A percentile compares a stretch with the other conserved stretches of the same genome.
Evolutionary conservation across 2,888 invertebrate genomes (phyloP).

Genomic region (Hyposoter dolosus): DNA sequence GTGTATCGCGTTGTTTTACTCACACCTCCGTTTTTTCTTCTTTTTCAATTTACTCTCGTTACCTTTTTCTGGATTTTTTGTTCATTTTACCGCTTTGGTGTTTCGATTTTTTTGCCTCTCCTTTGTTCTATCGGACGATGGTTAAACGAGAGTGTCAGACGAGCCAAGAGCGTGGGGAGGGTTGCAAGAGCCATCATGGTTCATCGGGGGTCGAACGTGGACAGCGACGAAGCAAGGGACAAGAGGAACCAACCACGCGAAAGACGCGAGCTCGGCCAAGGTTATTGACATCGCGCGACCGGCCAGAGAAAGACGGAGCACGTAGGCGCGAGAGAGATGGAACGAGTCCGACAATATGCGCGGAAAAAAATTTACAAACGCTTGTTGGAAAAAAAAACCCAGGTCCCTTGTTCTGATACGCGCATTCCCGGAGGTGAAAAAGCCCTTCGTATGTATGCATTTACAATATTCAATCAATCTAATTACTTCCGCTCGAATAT

Average conservation of each 20-base stretch:
- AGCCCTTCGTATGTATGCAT: constrained; percentile 25
- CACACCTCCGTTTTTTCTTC: neutral
- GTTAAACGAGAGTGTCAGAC: constrained; percentile 27
- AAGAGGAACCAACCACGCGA: constrained; percentile 79
- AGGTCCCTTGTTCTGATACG: constrained; percentile 22
- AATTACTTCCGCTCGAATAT: neutral
- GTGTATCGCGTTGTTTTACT: constrained; percentile 41
- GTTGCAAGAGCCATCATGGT: constrained; percentile 45
- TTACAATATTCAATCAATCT: constrained; percentile 40
- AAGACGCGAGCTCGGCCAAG: constrained; percentile 74
- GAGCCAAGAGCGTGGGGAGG: constrained; percentile 36
- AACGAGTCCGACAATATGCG: constrained; percentile 4
- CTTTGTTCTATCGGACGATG: constrained; percentile 10
- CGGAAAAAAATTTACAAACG: constrained; percentile 33
- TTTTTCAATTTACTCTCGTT: constrained; percentile 17
- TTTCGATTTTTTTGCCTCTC: constrained; percentile 27
- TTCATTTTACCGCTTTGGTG: constrained; percentile 1
- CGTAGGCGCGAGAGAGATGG: neutral
- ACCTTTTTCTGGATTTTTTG: neutral
- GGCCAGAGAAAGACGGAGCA: neutral
- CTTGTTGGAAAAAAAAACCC: constrained; percentile 8
- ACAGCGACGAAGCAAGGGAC: constrained; percentile 48
- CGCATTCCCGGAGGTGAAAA: constrained; percentile 9
- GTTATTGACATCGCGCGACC: constrained; percentile 78
- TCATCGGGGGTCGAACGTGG: constrained; percentile 72